Evolutionary conservation across 2,113 vertebrate genomes (phyloP).

Genomic region (Thermophis baileyi): DNA sequence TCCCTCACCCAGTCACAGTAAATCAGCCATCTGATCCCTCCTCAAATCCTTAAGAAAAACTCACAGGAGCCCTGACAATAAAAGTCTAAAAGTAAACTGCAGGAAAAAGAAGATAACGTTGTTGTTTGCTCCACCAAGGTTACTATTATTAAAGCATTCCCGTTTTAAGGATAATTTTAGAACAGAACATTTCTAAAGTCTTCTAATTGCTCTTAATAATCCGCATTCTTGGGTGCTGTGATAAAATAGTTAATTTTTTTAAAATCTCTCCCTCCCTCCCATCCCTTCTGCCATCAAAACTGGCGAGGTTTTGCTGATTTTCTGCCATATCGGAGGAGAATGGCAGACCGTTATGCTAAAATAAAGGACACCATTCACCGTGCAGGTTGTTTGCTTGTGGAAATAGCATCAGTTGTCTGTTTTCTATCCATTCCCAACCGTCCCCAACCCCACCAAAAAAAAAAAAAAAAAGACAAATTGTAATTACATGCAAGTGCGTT

Average conservation of each 20-base stretch:
- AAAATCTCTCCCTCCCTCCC: not conserved
- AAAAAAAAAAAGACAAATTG: constrained; percentile 50
- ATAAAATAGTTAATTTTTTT: constrained; percentile 44
- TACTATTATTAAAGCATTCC: not conserved
- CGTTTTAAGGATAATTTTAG: constrained; percentile 16
- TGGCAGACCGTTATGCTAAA: constrained; percentile 50
- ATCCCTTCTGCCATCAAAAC: constrained; percentile 57
- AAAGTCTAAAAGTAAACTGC: not conserved
- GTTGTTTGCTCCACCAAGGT: not conserved
- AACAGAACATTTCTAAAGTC: not conserved
- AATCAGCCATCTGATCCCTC: not conserved
- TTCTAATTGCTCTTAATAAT: constrained; percentile 48
- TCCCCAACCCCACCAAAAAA: constrained; percentile 38
- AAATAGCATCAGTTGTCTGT: constrained; percentile 64
- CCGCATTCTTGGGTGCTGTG: constrained; percentile 39
- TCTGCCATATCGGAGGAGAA: constrained; percentile 54
- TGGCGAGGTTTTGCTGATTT: constrained; percentile 25
- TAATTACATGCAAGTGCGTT: constrained; percentile 58
- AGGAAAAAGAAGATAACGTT: not conserved
- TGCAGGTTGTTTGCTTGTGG: constrained; percentile 59
- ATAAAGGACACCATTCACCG: constrained; percentile 66
- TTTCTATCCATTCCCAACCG: constrained; percentile 59
- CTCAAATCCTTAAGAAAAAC: not conserved
- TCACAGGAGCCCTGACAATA: not conserved
- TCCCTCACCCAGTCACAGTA: not conserved